Base-by-base conservation (phyloP, 2,113 vertebrate genomes). In the Oncorhynchus nerka region DNA sequence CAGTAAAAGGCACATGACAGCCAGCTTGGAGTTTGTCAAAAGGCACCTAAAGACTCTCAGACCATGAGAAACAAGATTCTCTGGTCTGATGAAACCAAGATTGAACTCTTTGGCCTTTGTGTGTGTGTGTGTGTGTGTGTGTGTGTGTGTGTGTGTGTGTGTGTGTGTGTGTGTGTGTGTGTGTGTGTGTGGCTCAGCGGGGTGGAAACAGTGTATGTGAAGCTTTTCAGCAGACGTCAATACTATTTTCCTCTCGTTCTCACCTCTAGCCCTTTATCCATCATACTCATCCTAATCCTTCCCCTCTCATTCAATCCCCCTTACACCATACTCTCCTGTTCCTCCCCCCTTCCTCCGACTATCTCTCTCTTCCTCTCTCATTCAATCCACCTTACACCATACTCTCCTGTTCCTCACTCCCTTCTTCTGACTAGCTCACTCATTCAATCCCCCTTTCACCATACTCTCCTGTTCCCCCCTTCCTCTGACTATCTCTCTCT, bases 231-330 rank as follows among this genome's bases (percentile, higher is more conserved):
- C 6, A 39, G 4, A 65, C 62, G 15, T 28, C n/a, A 49, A 22
- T 49, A 61, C 16, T 24, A n/a, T 73, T 72, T 59, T 61, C 55
- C 71, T 73, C 71, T 9, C 3, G n/a, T 48, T 24, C 22, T 77
- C 22, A 26, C 48, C 72, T 22, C 73, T 83, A 49, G 5, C 69
- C 45, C 48, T 51, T 55, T 3, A 68, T 68, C 13, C 28, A 8
- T 34, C 34, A 5, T 9, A 19, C 32, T 68, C 16, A 20, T 74
- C 2, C 39, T 34, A 6, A 34, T 34, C 5, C 34, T 34, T 34
- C 34, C 34, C 78, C 66, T 75, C 70, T 59, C 32, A 72, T 79
- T 74, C 28, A 28, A 34, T 74, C 74, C 65, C 70, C n/a, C 34
- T 55, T 22, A 13, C 15, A 34, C 32, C 67, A 24, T 68, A 16